These are phyloP conservation scores for Phoxinus phoxinus DNA, from an alignment of 2,113 vertebrate species.

Conservation along the genomic window DNA sequence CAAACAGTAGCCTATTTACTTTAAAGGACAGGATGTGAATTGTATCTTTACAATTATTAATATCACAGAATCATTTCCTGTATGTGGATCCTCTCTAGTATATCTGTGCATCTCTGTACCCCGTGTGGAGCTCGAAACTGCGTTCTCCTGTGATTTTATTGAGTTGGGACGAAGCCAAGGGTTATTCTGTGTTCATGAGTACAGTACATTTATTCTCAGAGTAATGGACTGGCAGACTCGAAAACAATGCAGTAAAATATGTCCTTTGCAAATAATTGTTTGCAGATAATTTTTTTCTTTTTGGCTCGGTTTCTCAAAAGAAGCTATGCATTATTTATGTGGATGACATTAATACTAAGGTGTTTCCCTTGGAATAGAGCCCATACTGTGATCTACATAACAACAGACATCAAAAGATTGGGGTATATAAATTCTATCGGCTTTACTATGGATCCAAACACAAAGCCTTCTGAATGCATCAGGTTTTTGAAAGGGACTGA, in stretches of 20 bases:
- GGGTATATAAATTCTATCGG: constrained; percentile 63
- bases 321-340: constrained; percentile 71
- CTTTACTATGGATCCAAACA: constrained; percentile 56
- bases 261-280: constrained; percentile 60
- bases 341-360: constrained; percentile 54
- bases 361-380: constrained; percentile 62
- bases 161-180: constrained; percentile 61
- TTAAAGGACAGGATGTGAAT: not conserved
- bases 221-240: constrained; percentile 51
- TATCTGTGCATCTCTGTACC: constrained; percentile 13
- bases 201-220: constrained; percentile 60
- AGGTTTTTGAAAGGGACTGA: constrained; percentile 39
- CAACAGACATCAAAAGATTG: constrained; percentile 64
- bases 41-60: not conserved
- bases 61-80: not conserved
- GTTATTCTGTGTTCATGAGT: constrained; percentile 59
- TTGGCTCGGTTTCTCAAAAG: constrained; percentile 56
- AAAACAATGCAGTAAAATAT: constrained; percentile 62
- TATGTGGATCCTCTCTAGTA: not conserved
- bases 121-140: not conserved
- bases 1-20: not conserved
- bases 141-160: constrained; percentile 47
- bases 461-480: constrained; percentile 42
- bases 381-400: constrained; percentile 67
- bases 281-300: constrained; percentile 59